A percentile compares a stretch with the other conserved stretches of the same genome.
Evolutionary conservation across 1,140 invertebrate species (phyloP).

Genomic region (Melanaphis sacchari): DNA sequence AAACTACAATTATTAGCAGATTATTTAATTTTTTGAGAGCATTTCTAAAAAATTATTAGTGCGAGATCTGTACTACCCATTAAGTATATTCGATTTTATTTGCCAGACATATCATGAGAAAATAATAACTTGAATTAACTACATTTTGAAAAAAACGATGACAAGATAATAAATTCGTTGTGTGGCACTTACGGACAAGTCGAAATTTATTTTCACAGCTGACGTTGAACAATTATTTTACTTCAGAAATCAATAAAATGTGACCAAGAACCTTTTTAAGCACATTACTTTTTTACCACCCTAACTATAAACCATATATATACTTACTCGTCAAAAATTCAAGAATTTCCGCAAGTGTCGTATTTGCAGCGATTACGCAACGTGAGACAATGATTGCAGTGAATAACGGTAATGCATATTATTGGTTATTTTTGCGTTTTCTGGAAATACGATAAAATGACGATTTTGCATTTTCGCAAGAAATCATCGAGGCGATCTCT

Average conservation of each 20-base stretch:
- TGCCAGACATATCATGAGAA: background rate
- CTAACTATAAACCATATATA: background rate
- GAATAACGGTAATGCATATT: background rate
- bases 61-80: background rate
- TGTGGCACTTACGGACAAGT: background rate
- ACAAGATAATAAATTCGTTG: background rate
- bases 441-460: background rate
- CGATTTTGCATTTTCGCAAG: background rate
- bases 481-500: background rate
- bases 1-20: no score
- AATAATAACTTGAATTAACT: background rate
- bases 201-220: background rate
- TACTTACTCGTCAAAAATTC: background rate
- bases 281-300: background rate
- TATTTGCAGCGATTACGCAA: background rate
- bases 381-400: background rate
- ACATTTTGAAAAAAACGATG: background rate
- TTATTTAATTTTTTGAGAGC: background rate
- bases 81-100: background rate
- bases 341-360: background rate
- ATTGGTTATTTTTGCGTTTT: background rate
- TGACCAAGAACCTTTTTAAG: background rate
- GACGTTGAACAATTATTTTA: background rate
- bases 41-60: background rate
- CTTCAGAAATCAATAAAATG: background rate